Conservation (phyloP, 2,113 vertebrate species). For the Alaudala cheleensis region DNA sequence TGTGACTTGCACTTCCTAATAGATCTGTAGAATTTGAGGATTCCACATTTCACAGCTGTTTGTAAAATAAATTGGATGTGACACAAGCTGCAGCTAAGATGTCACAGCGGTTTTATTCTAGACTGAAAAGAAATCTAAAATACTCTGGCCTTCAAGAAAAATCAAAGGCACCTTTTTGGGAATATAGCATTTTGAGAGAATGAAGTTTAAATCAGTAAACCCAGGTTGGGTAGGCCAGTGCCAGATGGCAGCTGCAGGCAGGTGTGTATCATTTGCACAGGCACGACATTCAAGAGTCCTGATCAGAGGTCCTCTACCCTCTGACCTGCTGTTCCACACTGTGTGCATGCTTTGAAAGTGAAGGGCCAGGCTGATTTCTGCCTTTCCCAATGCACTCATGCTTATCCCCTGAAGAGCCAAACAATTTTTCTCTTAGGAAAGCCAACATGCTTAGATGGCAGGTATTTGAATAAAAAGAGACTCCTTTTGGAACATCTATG, state of each 20-base stretch:
- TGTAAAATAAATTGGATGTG: not conserved
- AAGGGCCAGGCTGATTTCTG: not conserved
- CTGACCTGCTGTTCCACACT: not conserved
- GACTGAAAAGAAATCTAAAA: not conserved
- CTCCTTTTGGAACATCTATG: not conserved
- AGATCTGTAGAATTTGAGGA: not conserved
- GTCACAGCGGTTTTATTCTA: not conserved
- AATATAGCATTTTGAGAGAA: not conserved
- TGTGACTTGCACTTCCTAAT: not conserved
- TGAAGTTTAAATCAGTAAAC: not conserved
- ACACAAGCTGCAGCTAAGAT: not conserved
- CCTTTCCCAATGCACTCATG: not conserved
- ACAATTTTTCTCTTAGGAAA: not conserved
- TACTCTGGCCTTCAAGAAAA: not conserved
- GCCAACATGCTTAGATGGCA: not conserved
- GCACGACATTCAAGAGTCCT: fast-evolving
- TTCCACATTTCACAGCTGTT: not conserved
- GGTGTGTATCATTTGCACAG: not conserved
- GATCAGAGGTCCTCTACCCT: not conserved
- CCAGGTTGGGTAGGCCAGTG: not conserved
- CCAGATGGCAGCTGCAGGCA: not conserved
- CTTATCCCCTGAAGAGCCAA: not conserved
- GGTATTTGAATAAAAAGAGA: not conserved
- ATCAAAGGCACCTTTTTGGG: not conserved
- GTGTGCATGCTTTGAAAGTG: not conserved